These are phyloP conservation scores for Malurus alboscapulatus DNA, from an alignment of 2,113 vertebrate genomes.

Conservation along the genomic window DNA sequence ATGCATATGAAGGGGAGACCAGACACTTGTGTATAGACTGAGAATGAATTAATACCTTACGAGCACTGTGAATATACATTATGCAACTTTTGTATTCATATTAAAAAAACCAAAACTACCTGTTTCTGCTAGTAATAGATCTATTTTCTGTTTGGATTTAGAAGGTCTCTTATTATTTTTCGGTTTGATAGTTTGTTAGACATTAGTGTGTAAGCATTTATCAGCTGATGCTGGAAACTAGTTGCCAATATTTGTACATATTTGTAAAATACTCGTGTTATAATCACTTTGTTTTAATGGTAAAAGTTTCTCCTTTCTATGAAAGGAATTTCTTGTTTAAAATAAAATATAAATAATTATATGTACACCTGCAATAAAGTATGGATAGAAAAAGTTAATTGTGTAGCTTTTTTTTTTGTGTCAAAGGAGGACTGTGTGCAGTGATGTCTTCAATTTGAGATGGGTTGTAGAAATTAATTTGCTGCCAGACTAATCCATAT, in stretches of 20 bases:
- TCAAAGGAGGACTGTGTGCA: background rate
- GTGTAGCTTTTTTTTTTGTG: background rate
- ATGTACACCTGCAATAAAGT: slow-evolving; percentile 63
- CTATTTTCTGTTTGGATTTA: slow-evolving; percentile 5
- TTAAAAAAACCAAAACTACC: background rate
- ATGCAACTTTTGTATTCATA: slow-evolving; percentile 47
- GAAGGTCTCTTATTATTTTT: background rate
- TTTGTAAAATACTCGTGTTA: slow-evolving; percentile 44
- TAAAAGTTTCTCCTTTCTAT: slow-evolving; percentile 63
- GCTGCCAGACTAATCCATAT: background rate
- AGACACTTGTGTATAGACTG: background rate
- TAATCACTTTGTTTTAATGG: slow-evolving; percentile 59
- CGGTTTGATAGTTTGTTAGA: slow-evolving; percentile 12
- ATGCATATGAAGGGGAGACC: background rate
- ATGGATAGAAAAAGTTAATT: slow-evolving; percentile 7
- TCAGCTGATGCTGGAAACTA: slow-evolving; percentile 41
- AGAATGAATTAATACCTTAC: background rate
- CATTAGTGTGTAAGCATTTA: background rate
- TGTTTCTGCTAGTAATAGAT: background rate
- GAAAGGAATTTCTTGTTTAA: slow-evolving; percentile 65
- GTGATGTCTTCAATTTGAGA: background rate
- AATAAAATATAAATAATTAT: slow-evolving; percentile 49
- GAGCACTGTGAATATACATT: slow-evolving; percentile 61
- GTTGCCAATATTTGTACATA: slow-evolving; percentile 61
- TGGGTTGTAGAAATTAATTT: background rate